phyloP scores from a whole-genome alignment of 2,888 invertebrate genomes.

The Caenorhabditis panamensis region DNA sequence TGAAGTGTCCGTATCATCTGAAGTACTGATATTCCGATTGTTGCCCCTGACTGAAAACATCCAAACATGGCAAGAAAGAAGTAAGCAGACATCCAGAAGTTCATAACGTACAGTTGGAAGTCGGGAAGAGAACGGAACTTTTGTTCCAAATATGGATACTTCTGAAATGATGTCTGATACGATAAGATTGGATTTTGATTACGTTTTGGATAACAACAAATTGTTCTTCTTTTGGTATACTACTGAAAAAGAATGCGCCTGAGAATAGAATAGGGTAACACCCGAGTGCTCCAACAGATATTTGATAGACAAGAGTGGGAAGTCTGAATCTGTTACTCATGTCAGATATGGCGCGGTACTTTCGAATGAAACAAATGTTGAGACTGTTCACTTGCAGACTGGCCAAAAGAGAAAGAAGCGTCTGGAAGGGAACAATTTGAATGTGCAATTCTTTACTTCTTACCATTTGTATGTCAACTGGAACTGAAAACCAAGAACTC shows the following conservation, averaged over 20 bases:
- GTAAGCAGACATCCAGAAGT: slow-evolving; percentile 38
- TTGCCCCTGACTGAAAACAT: slow-evolving; percentile 35
- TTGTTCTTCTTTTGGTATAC: slow-evolving; percentile 22
- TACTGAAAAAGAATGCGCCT: slow-evolving; percentile 31
- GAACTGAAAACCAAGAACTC: slow-evolving; percentile 11
- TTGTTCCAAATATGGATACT: slow-evolving; percentile 17
- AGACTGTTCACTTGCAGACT: slow-evolving; percentile 27
- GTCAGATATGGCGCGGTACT: slow-evolving; percentile 20
- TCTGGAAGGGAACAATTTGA: not conserved
- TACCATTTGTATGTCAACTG: slow-evolving; percentile 37
- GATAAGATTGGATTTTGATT: not conserved
- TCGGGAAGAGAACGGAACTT: slow-evolving; percentile 20
- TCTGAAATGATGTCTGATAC: not conserved
- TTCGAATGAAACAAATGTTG: slow-evolving; percentile 39
- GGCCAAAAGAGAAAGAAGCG: slow-evolving; percentile 24
- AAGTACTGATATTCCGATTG: slow-evolving; percentile 30
- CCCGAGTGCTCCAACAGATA: not conserved
- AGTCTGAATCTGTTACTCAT: slow-evolving; percentile 23
- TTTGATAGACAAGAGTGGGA: not conserved
- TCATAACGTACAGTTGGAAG: slow-evolving; percentile 38
- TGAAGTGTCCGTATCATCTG: slow-evolving; percentile 43
- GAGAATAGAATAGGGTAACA: slow-evolving; percentile 21
- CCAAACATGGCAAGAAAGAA: slow-evolving; percentile 43
- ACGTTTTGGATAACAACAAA: not conserved
- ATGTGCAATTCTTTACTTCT: not conserved